Percentiles rank a stretch among this genome's conserved stretches.
Conservation (phyloP, 2,797 vertebrate species). For the Iguana delicatissima region DNA sequence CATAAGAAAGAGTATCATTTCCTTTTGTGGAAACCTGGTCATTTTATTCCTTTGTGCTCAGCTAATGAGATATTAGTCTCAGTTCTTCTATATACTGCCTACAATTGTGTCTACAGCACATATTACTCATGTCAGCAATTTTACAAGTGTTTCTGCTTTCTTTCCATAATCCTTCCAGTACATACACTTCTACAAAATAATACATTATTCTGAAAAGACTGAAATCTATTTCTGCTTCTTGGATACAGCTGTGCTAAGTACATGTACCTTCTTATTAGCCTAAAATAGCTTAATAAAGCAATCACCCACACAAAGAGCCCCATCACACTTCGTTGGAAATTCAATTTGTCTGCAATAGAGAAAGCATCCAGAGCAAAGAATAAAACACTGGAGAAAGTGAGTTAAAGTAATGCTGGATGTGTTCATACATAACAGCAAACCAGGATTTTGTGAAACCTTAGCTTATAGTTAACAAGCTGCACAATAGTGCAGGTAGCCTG, state of each 20-base stretch:
- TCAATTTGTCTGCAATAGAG: neutral
- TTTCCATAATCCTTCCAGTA: constrained; percentile 19
- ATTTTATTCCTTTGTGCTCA: neutral
- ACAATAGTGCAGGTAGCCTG: neutral
- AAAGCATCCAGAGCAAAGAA: constrained; percentile 1
- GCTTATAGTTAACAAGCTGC: neutral
- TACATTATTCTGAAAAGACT: neutral
- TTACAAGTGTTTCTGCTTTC: neutral
- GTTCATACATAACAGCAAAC: neutral
- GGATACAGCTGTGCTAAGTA: neutral
- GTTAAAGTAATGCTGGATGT: neutral
- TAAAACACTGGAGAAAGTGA: neutral
- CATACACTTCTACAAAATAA: neutral
- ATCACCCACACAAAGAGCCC: constrained; percentile 1
- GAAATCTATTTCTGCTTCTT: neutral
- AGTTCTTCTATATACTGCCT: neutral
- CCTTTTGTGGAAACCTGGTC: neutral
- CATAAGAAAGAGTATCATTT: neutral
- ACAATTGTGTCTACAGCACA: neutral
- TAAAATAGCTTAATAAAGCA: neutral
- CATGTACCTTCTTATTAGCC: neutral
- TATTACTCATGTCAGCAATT: neutral
- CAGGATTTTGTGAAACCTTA: neutral
- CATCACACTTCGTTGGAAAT: neutral
- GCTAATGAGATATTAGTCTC: neutral